A percentile compares a stretch with the other conserved stretches of the same genome.
These are phyloP conservation scores for Spatulosminthurus flaviceps DNA, from an alignment of 2,888 invertebrate species.

Conservation along the genomic window DNA sequence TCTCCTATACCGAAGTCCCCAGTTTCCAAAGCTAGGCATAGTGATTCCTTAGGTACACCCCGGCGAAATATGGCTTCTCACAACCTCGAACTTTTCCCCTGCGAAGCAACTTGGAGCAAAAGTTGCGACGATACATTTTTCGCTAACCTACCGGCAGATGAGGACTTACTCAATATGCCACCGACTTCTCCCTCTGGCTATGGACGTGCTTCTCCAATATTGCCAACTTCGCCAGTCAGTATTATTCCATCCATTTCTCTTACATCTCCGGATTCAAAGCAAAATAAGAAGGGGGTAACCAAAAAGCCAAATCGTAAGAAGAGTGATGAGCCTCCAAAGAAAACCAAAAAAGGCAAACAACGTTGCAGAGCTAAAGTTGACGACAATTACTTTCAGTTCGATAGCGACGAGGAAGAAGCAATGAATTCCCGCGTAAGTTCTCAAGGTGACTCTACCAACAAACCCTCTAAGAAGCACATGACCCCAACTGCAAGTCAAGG, in stretches of 20 bases:
- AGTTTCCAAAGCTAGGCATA: not conserved
- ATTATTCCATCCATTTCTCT: not conserved
- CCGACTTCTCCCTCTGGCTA: constrained; percentile 39
- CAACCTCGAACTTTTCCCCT: not conserved
- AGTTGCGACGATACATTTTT: constrained; percentile 57
- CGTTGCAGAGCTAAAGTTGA: not conserved
- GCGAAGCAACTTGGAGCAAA: constrained; percentile 26
- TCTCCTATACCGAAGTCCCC: not conserved
- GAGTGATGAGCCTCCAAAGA: constrained; percentile 9
- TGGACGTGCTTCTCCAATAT: not conserved
- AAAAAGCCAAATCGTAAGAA: constrained; percentile 32
- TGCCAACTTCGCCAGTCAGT: constrained; percentile 5
- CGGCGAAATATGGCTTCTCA: not conserved
- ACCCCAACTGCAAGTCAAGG: not conserved
- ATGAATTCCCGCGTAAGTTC: not conserved
- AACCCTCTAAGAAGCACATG: not conserved
- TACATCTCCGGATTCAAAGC: not conserved
- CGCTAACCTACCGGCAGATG: constrained; percentile 55
- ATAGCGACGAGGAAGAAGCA: not conserved
- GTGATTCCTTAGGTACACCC: not conserved
- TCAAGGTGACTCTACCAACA: not conserved
- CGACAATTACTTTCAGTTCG: constrained; percentile 17
- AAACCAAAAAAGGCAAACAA: not conserved
- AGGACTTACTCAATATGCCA: constrained; percentile 40
- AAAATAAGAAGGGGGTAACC: constrained; percentile 34